Percentiles rank a stretch among this genome's conserved stretches.
Evolutionary conservation across 1,140 invertebrate species (phyloP).

Genomic region (Ceratitis capitata): DNA sequence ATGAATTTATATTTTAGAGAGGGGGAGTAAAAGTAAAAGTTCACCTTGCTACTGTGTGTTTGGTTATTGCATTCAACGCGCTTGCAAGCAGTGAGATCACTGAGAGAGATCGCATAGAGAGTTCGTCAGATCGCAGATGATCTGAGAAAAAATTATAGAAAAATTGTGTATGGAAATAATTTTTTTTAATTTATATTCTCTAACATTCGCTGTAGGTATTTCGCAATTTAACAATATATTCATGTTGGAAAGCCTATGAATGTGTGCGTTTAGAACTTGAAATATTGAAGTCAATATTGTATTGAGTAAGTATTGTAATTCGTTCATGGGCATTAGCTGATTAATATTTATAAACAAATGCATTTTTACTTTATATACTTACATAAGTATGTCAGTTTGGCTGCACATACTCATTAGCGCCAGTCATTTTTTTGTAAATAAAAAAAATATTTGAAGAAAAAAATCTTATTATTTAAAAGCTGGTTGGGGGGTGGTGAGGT

Average conservation of each 20-base stretch:
- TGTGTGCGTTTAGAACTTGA: not conserved
- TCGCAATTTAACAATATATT: too few species aligned
- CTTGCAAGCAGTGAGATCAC: not conserved
- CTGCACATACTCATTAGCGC: not conserved
- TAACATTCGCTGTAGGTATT: not conserved
- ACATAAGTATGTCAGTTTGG: not conserved
- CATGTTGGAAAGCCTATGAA: not conserved
- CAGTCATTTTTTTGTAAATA: too few species aligned
- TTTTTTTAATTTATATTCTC: not conserved
- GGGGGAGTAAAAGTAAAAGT: not conserved
- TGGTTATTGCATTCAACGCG: not conserved
- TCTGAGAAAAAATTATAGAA: too few species aligned
- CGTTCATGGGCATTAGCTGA: constrained; percentile 5
- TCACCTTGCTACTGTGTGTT: not conserved
- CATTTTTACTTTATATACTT: not conserved
- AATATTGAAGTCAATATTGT: not conserved
- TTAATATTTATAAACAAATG: not conserved
- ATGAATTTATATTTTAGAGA: not conserved
- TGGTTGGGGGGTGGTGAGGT: not conserved
- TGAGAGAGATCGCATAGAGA: not conserved
- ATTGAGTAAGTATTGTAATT: not conserved
- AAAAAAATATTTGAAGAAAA: not conserved
- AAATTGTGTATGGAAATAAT: too few species aligned
- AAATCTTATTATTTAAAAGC: not conserved
- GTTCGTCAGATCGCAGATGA: not conserved